Evolutionary conservation across 1,140 invertebrate genomes (phyloP).

Genomic region (Tetranychus urticae): DNA sequence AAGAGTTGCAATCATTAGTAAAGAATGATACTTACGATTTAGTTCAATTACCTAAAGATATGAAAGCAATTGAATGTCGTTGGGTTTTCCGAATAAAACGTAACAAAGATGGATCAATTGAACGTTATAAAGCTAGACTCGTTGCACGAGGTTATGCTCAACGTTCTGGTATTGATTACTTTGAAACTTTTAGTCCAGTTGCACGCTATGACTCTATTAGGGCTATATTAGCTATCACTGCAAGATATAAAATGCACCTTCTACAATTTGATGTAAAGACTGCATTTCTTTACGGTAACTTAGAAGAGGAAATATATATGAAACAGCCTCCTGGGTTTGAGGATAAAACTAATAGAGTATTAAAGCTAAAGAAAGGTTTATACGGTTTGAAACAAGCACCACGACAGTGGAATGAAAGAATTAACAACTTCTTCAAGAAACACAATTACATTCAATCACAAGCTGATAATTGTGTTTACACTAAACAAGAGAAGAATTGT

Average conservation of each 20-base stretch:
- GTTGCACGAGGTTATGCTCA: slow-evolving; percentile 3
- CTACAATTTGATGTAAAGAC: slow-evolving; percentile 3
- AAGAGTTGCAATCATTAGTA: not conserved
- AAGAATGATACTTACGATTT: slow-evolving; percentile 2
- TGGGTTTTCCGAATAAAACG: slow-evolving; percentile 9
- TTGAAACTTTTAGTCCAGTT: slow-evolving; percentile 4
- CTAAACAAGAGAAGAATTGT: not conserved
- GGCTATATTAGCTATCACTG: not conserved
- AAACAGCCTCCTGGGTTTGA: not conserved
- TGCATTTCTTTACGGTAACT: slow-evolving; percentile 5
- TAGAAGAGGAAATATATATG: slow-evolving; percentile 7
- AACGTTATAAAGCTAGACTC: slow-evolving; percentile 4
- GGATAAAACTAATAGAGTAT: not conserved
- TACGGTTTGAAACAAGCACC: slow-evolving; percentile 23
- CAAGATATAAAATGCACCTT: not conserved
- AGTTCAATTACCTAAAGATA: not conserved
- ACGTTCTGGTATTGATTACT: slow-evolving; percentile 4
- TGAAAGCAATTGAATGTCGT: not conserved
- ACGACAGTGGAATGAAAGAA: slow-evolving; percentile 18
- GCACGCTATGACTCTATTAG: not conserved
- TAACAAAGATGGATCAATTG: slow-evolving; percentile 1
- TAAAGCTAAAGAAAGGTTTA: slow-evolving; percentile 17
- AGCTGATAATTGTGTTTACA: slow-evolving; percentile 6
- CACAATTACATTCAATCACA: not conserved
- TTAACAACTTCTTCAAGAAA: not conserved